A percentile compares a stretch with the other conserved stretches of the same genome.
phyloP scores from a whole-genome alignment of 2,888 invertebrate genomes.

The Heliconius ismenius region DNA sequence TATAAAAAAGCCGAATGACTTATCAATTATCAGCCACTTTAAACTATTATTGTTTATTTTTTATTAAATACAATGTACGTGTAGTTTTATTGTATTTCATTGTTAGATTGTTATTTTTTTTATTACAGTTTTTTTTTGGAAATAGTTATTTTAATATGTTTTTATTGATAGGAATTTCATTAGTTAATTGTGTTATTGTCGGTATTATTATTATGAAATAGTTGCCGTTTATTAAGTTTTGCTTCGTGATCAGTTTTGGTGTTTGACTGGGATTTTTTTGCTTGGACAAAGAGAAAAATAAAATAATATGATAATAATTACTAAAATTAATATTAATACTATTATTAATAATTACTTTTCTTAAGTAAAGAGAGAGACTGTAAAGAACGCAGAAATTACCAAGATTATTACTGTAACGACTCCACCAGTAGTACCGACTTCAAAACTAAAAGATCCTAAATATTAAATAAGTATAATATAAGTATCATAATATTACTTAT shows the following conservation, averaged over 20 bases:
- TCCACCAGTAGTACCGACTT: no score
- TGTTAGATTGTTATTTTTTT: constrained; percentile 16
- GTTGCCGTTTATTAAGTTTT: neutral
- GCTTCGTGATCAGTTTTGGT: neutral
- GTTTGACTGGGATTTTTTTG: neutral
- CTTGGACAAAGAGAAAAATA: no score
- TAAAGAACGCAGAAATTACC: no score
- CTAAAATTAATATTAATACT: no score
- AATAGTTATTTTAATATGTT: neutral
- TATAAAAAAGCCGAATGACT: constrained; percentile 21
- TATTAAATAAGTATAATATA: no score
- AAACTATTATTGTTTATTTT: constrained; percentile 18
- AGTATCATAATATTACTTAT: no score
- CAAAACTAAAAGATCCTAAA: no score
- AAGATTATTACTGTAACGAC: no score
- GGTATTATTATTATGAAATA: neutral
- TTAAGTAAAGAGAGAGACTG: neutral
- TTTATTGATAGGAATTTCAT: neutral
- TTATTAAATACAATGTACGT: constrained; percentile 10
- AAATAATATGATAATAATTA: no score
- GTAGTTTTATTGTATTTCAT: constrained; percentile 14
- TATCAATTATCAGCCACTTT: constrained; percentile 24
- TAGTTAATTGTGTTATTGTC: neutral
- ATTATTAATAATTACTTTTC: neutral
- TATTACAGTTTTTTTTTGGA: neutral